A percentile compares a stretch with the other conserved stretches of the same genome.
Conservation (phyloP, 2,113 vertebrate species). For the Odontesthes bonariensis region DNA sequence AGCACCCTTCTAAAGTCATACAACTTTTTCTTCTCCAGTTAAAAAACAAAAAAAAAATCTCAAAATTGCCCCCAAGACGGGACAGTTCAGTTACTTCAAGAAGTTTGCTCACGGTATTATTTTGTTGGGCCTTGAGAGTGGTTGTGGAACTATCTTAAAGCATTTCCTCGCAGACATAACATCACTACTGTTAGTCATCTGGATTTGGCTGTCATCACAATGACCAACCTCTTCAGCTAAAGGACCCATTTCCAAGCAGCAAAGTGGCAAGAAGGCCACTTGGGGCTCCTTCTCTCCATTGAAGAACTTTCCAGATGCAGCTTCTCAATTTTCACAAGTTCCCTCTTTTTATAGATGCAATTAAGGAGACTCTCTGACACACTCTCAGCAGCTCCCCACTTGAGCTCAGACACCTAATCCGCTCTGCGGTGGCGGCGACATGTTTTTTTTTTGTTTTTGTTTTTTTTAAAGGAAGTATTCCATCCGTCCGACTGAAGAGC, state of each 20-base stretch:
- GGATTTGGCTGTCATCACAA: conserved; percentile 55
- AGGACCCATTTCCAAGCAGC: conserved; percentile 60
- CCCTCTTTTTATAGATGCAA: conserved; percentile 64
- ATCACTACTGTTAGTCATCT: conserved; percentile 30
- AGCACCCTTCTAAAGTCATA: neutral
- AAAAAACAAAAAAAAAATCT: no score
- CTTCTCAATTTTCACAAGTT: conserved; percentile 54
- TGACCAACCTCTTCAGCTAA: conserved; percentile 53
- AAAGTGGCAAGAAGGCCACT: conserved; percentile 19
- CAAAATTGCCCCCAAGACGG: neutral
- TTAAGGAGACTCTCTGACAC: conserved; percentile 27
- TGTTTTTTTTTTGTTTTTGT: conserved; percentile 35
- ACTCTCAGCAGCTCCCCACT: conserved; percentile 16
- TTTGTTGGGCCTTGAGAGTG: neutral
- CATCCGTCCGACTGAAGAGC: conserved; percentile 50
- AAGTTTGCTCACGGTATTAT: neutral
- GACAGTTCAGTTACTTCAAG: neutral
- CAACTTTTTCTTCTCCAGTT: neutral
- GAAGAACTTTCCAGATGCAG: conserved; percentile 75
- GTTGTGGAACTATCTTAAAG: neutral
- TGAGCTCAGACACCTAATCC: conserved; percentile 45
- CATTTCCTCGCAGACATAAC: conserved; percentile 5
- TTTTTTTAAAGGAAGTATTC: conserved; percentile 48
- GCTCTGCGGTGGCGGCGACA: conserved; percentile 37
- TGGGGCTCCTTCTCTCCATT: conserved; percentile 22